These are phyloP conservation scores for Holotrichia oblita DNA, from an alignment of 1,140 invertebrate genomes.

Conservation along the genomic window DNA sequence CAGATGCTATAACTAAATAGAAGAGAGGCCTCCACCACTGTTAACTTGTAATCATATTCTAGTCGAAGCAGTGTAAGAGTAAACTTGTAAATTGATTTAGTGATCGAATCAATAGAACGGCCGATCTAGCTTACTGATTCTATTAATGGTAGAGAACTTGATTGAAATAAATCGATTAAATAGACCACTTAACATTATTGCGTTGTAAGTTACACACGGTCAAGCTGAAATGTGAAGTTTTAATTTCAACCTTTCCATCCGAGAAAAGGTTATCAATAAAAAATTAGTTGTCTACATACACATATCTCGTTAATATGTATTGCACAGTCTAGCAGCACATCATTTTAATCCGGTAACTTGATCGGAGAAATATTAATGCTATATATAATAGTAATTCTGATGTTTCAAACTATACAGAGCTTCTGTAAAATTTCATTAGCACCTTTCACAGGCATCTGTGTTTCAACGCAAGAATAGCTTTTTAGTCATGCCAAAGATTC, in stretches of 20 bases:
- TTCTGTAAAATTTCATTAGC: too few relatives aligned
- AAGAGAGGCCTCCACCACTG: not conserved
- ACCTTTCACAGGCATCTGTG: too few relatives aligned
- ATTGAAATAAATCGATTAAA: conserved; percentile 33
- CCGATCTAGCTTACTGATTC: not conserved
- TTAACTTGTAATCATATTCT: not conserved
- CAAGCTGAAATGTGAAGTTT: conserved; percentile 18
- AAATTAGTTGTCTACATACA: not conserved
- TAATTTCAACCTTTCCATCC: not conserved
- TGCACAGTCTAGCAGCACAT: not conserved
- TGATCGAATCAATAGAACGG: not conserved
- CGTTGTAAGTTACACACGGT: not conserved
- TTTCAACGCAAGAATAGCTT: too few relatives aligned
- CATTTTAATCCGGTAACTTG: too few relatives aligned
- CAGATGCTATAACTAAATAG: not conserved
- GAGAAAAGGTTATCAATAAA: not conserved
- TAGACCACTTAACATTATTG: conserved; percentile 23
- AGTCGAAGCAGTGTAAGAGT: not conserved
- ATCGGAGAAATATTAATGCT: too few relatives aligned
- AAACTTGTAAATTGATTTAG: not conserved
- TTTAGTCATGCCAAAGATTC: too few relatives aligned
- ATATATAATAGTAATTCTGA: too few relatives aligned
- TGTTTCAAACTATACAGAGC: too few relatives aligned
- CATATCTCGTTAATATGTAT: conserved; percentile 10
- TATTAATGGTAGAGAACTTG: not conserved